Evolutionary conservation across 2,113 vertebrate genomes (phyloP), one percentile per base, ranked within the genome.

Genomic region (Pelobates fuscus): DNA sequence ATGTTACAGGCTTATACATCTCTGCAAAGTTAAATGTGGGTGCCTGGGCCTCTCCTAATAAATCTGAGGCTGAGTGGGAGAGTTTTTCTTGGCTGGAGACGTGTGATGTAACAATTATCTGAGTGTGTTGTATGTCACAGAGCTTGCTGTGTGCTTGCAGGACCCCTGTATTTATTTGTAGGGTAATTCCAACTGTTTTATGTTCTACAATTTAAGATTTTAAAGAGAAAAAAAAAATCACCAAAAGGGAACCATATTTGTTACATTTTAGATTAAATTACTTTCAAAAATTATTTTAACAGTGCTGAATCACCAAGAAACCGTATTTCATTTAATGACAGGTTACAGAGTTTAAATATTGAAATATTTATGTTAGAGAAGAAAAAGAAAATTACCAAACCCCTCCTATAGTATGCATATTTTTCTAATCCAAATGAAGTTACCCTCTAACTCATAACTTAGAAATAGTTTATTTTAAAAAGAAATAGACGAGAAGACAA

Each of bases 1-100:
- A 77, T 77, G 73, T 77, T 77, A 61, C 62, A 68, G 73, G 73
- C 61, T 77, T 77, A 67, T 77, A 64, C 73, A 30, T 67, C 73
- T 61, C 73, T 68, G 72, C 52, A 41, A 68, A 77, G 73, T 77
- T 68, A 77, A 77, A 64, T 68, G 73, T 77, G 52, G 54, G 57
- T 72, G 70, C 60, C 59, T 68, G 67, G 73, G 73, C 65, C 73
- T 61, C 58, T 32, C 57, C 23, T 68, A 68, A 77, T 77, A 77
- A 77, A 77, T 77, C 73, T 77, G 26, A 57, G 65, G 55, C 55
- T 57, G 65, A 27, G 73, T 75, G 57, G 54, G 57, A 63, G 72
- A 55, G 27, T 68, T 77, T 77, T 68, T 67, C 64, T 68, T 68
- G 72, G 73, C 73, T 3, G 55, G 55, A 20, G 58, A 57, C 21